Evolutionary conservation across 2,797 vertebrate species (phyloP), one percentile per base, ranked within the genome.

Genomic region (Mallotus villosus): DNA sequence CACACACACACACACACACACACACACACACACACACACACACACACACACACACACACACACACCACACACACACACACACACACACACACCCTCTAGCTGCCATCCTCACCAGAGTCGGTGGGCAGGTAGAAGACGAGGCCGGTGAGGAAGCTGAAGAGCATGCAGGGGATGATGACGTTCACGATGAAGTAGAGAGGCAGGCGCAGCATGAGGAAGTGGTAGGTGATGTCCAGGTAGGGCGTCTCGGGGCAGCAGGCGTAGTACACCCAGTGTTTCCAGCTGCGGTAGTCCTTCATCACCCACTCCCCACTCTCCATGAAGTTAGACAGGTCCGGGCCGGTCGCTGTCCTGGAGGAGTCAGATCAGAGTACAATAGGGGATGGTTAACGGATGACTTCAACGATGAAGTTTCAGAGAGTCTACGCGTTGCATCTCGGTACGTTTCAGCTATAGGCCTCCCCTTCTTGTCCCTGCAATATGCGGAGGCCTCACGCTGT

Each of bases 291-390:
- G 77, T 97, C 95, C 89, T 97, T 97, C 83, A 98, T 87, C 78
- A 97, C 93, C 97, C 97, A 98, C 37, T 98, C 97, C 1, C 97
- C 97, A 0, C 96, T 97, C 88, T 96, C 95, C 97, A 98, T 97
- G 84, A 98, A 98, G 87, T 95, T 96, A 88, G 94, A 96, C 74
- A 98, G 87, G 74, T 98, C 97, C 97, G 0, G 97, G 97, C 1
- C 92, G 91, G 19, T 96, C 94, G 0, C 74, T 95, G 80, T 98
- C 97, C 97, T 97, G 74, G 59, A 63, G 81, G 70, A 2, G 22
- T 4, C 53, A 69, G 51, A 11, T 76, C 3, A 68, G n/a, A 55
- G n/a, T 8, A 71, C 58, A 24, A 24, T 32, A 41, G 24, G 8
- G 4, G 19, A 21, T 24, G 37, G 37, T 3, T 41, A 3, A 34